Evolutionary conservation across 2,888 invertebrate genomes (phyloP), one percentile per base, ranked within the genome.

Genomic region (Chrysomela aeneicollis): DNA sequence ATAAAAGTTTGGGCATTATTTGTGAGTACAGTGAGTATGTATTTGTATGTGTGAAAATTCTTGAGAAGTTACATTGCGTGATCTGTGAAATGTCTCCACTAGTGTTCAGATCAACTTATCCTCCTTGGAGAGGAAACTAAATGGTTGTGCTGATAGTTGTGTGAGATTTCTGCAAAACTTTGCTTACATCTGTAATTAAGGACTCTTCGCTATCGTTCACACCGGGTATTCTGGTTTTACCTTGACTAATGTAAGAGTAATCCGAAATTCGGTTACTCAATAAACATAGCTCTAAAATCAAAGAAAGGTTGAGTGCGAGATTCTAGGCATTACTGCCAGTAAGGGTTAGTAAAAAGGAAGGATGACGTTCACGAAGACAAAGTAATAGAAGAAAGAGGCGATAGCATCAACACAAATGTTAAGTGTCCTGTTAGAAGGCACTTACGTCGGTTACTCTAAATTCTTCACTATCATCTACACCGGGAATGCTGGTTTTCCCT

Each of bases 381-480:
- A 52, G 32, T 35, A 49, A 12, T n/a, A 54, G 42, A 57, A n/a
- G 50, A n/a, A 58, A 50, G 59, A 50, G 10, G 53, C 19, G 61
- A 9, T 55, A 49, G 59, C 17, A 61, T 15, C 59, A 8, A 42
- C 26, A 26, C 26, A 26, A 42, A 15, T n/a, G 30, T 21, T 57
- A 17, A 64, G 66, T 69, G 61, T 42, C 64, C 67, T 66, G 66
- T 62, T 66, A 57, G 57, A 59, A 66, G 70, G 68, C 63, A 75
- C 94, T 95, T 93, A 95, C 95, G 86, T 95, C 95, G 78, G 95
- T 94, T 78, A 94, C 87, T 72, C 71, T 54, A 87, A 91, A 92
- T 90, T 98, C 98, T 85, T 97, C 98, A 80, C 89, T 90, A 85
- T 98, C 98, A 87, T 98, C 97, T 78, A 98, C 92, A 85, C 89